Evolutionary conservation across 1,140 invertebrate genomes (phyloP), one percentile per base, ranked within the genome.

Genomic region (Drosophila gunungcola): DNA sequence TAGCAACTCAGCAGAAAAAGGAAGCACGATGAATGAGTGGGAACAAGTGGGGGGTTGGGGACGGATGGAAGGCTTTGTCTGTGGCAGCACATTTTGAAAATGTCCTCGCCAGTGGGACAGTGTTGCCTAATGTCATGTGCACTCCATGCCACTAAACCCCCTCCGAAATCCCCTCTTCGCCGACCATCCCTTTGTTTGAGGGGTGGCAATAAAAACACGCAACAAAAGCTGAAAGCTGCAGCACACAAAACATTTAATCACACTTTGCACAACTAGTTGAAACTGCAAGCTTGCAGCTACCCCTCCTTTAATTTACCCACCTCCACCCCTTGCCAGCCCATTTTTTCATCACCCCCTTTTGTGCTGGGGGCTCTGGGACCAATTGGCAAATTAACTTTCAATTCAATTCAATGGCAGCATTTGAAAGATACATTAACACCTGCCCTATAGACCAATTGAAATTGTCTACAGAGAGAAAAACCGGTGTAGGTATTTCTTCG

Each of bases 351-450:
- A 46, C 16, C 9, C 58, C 27, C 41, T 62, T 60, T 61, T 41
- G 43, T 64, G 62, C n/a, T 13, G 27, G 13, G 60, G 34, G 41
- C 73, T 57, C 13, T 41, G 72, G 41, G 73, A 69, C 55, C 78
- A 81, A 86, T 83, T 86, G 83, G 79, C 79, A 86, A 86, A 86
- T 86, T 86, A 88, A 86, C 83, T 86, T 83, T 76, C 79, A 88
- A 79, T 86, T 86, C 83, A 83, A 88, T 86, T 88, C 84, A 79
- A 76, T 86, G 70, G 64, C 60, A 73, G 61, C 74, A 83, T 86
- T 85, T 76, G 69, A 83, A 73, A 76, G 79, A 79, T 86, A 85
- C 82, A 85, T 85, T 88, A 86, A 83, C 83, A 86, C 83, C 83
- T 86, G 83, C 75, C 68, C 68, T 72, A 88, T 63, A 63, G 65